phyloP scores from a whole-genome alignment of 2,113 vertebrate species.

The Bujurquina vittata region DNA sequence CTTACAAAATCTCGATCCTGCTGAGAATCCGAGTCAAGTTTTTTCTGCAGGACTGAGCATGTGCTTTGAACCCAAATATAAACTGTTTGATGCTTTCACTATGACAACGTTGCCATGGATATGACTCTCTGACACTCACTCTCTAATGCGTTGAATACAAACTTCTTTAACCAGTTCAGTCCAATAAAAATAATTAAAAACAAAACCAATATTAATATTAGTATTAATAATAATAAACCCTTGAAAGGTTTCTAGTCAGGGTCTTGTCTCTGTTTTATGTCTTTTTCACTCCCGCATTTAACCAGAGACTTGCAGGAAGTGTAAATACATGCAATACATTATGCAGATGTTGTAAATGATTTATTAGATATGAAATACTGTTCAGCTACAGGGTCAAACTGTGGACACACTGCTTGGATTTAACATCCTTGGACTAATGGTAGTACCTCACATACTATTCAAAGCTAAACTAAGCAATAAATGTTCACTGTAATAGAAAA shows the following conservation, averaged over 20 bases:
- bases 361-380: constrained; percentile 38
- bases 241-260: background rate
- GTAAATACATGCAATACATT: constrained; percentile 3
- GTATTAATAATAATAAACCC: background rate
- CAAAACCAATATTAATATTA: background rate
- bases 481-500: background rate
- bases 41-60: constrained; percentile 25
- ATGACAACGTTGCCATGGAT: constrained; percentile 74
- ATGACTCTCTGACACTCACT: constrained; percentile 37
- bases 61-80: constrained; percentile 47
- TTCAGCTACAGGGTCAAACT: constrained; percentile 1
- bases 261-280: background rate
- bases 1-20: constrained; percentile 23
- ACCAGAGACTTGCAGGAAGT: background rate
- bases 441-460: background rate
- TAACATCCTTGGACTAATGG: background rate
- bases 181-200: background rate
- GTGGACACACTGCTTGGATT: constrained; percentile 8
- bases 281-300: background rate
- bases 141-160: constrained; percentile 5
- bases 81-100: constrained; percentile 71
- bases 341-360: constrained; percentile 35
- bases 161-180: background rate
- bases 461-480: background rate
- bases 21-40: background rate